Base-by-base conservation (phyloP, 2,888 invertebrate genomes). In the Mechanitis messenoides region DNA sequence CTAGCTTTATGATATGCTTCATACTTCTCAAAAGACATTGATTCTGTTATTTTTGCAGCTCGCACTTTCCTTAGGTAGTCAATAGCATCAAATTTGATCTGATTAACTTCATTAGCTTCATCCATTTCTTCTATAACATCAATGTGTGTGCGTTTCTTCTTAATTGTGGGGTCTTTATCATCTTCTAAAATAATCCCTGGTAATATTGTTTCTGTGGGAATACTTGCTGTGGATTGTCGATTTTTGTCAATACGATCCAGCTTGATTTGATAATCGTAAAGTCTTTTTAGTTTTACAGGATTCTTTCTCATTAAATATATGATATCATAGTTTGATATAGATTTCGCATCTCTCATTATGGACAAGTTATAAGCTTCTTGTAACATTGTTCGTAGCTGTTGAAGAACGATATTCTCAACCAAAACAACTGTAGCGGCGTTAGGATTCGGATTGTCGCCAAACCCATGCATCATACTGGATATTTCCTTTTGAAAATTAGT, bases 381-480 rank as follows among this genome's bases (percentile, higher is more conserved):
- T n/a, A 97, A 85, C 79, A 97, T 93, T 0, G 92, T 91, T 66
- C 93, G 91, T 71, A 97, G 91, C 82, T 98, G 97, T 70, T 95
- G 94, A 59, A 95, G 91, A 0, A 97, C 93, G 61, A 97, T 94
- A 67, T 93, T 94, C 84, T 98, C 97, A 0, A 98, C 94, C 56
- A 97, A 84, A 60, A 93, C 92, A 0, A 97, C 97, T 1, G 97
- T 95, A 54, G 95, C 96, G 0, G 93, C 91, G 53, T 95, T 92
- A 0, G 97, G 97, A 65, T 93, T 93, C 31, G 94, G 93, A 74
- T 95, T 94, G 76, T 98, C 98, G 0, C 98, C 98, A 77, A 97
- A 96, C n/a, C 97, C 97, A 72, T 96, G 95, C 97, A 97, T 95
- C 93, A 97, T 96, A 72, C 93, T 92, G 0, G 95, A 93, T 70